Evolutionary conservation across 37 sponge, comb jelly and placozoan genomes (phyloP).

Genomic region (Geodia barretti): DNA sequence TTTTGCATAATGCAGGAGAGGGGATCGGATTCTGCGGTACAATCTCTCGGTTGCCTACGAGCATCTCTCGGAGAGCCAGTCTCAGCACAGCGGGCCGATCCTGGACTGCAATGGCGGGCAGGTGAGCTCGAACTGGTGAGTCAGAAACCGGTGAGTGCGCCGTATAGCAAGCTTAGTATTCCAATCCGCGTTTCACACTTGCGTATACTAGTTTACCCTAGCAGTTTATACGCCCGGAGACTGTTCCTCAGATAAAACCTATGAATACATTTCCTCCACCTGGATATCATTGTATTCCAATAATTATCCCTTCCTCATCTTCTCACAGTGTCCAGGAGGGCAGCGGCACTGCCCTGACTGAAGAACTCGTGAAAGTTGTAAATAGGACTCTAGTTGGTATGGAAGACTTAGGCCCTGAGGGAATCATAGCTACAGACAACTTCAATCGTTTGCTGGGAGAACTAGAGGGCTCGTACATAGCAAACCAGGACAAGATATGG

Average conservation of each 20-base stretch:
- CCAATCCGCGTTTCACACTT: no score
- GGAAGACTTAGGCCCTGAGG: not conserved
- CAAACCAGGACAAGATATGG: slow-evolving; percentile 58
- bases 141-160: not conserved
- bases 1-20: slow-evolving; percentile 15
- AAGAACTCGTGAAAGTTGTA: not conserved
- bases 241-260: no score
- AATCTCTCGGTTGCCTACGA: slow-evolving; percentile 16
- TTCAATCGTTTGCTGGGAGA: not conserved
- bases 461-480: not conserved
- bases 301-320: not conserved
- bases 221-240: no score
- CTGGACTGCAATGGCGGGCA: not conserved
- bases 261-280: no score
- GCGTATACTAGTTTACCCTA: no score
- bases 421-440: slow-evolving; percentile 41
- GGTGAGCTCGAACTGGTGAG: not conserved
- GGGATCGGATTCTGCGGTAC: slow-evolving; percentile 41
- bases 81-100: not conserved
- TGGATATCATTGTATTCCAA: not conserved
- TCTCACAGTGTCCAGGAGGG: not conserved
- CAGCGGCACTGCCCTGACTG: not conserved
- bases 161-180: no score
- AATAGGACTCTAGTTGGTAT: not conserved
- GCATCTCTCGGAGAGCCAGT: not conserved